phyloP scores from a whole-genome alignment of 2,797 vertebrate species.

The Scarus forsteni region DNA sequence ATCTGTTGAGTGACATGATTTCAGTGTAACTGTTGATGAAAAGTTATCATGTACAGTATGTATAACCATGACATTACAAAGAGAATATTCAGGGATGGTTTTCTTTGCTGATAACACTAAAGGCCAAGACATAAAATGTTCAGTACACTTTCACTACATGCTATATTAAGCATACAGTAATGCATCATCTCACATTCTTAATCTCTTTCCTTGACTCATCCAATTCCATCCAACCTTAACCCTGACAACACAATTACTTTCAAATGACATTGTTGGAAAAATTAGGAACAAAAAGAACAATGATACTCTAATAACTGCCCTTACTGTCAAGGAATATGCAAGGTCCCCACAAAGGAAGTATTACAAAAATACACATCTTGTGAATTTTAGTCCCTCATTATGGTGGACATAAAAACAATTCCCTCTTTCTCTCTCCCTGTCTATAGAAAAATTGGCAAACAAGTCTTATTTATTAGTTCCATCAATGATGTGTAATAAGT shows the following conservation, averaged over 20 bases:
- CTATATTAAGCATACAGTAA: too few relatives aligned
- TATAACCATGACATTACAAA: too few relatives aligned
- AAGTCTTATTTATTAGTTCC: conserved; percentile 70
- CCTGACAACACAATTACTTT: conserved; percentile 12
- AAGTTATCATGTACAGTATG: too few relatives aligned
- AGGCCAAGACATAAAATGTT: too few relatives aligned
- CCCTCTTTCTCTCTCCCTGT: conserved; percentile 45
- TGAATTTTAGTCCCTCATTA: background rate
- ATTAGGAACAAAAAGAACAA: conserved; percentile 5
- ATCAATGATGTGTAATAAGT: conserved; percentile 71
- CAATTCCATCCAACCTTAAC: conserved; percentile 1
- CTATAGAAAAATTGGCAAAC: conserved; percentile 73
- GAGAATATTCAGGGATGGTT: too few relatives aligned
- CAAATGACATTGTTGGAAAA: conserved; percentile 6
- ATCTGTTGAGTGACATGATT: too few relatives aligned
- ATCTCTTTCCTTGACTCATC: background rate
- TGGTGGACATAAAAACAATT: conserved; percentile 49
- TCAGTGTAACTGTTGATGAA: too few relatives aligned
- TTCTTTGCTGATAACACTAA: too few relatives aligned
- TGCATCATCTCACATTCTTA: too few relatives aligned
- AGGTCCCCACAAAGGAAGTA: background rate
- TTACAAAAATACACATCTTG: background rate
- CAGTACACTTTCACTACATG: too few relatives aligned
- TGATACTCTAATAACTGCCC: background rate
- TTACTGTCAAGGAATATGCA: conserved; percentile 1